phyloP scores from a whole-genome alignment of 2,888 invertebrate species.

The Gymnosoma rotundatum region DNA sequence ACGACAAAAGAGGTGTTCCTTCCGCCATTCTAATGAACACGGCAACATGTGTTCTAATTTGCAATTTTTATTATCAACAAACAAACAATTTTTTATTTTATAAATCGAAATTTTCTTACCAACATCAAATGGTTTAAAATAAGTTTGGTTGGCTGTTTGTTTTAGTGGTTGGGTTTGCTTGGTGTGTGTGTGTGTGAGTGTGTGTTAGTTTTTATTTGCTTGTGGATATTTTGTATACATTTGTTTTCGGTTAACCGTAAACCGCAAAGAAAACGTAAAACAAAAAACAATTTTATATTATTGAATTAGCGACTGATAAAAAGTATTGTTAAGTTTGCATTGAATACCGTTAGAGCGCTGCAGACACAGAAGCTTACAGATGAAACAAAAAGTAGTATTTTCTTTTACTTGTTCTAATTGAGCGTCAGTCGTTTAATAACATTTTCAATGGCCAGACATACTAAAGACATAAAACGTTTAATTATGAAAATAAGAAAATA shows the following conservation, averaged over 20 bases:
- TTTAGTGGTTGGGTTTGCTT: neutral
- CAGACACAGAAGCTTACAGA: constrained; percentile 30
- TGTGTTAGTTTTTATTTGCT: constrained; percentile 20
- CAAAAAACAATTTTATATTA: constrained; percentile 48
- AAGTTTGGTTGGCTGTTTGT: neutral
- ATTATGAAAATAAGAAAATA: constrained; percentile 37
- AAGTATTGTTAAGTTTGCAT: constrained; percentile 42
- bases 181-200: neutral
- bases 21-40: neutral
- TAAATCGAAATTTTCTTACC: constrained; percentile 47
- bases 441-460: constrained; percentile 58
- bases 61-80: constrained; percentile 31
- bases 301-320: constrained; percentile 60
- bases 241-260: constrained; percentile 32
- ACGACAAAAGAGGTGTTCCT: neutral
- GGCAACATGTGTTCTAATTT: constrained; percentile 8
- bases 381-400: constrained; percentile 44
- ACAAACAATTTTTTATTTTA: constrained; percentile 35
- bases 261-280: constrained; percentile 19
- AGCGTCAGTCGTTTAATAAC: constrained; percentile 59
- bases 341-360: constrained; percentile 37
- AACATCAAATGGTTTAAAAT: constrained; percentile 22
- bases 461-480: constrained; percentile 2
- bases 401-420: constrained; percentile 26
- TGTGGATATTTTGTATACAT: constrained; percentile 1